Conservation (phyloP, 2,797 vertebrate species). For the Tokudaia tokunoshimensis region DNA sequence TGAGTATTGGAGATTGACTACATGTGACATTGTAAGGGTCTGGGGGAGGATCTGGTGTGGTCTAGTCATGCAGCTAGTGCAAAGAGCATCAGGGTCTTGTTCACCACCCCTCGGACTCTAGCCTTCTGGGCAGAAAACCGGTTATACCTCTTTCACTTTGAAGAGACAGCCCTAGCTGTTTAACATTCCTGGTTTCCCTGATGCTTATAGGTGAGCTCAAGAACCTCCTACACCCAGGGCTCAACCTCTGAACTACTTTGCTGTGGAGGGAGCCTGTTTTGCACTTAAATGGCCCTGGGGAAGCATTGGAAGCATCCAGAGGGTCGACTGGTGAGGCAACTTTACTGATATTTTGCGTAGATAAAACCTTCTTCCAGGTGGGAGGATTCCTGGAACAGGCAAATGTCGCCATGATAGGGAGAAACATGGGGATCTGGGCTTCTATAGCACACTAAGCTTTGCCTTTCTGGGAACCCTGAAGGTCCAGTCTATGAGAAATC, state of each 20-base stretch:
- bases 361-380: not conserved
- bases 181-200: not conserved
- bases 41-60: not conserved
- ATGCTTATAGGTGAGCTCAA: not conserved
- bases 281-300: no score
- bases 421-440: not conserved
- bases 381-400: not conserved
- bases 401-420: not conserved
- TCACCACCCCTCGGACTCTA: not conserved
- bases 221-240: not conserved
- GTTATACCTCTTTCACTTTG: not conserved
- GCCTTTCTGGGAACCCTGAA: not conserved
- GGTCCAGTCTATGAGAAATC: not conserved
- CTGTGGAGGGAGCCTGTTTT: not conserved
- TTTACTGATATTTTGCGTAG: not conserved
- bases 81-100: not conserved
- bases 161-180: not conserved
- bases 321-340: no score
- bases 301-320: not conserved
- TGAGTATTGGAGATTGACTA: not conserved
- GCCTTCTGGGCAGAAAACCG: not conserved
- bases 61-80: no score
- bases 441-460: no score
- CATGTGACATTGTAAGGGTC: not conserved
- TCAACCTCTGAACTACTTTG: not conserved